These are phyloP conservation scores for Eptesicus fuscus DNA, from an alignment of 2,113 vertebrate genomes.

Conservation along the genomic window DNA sequence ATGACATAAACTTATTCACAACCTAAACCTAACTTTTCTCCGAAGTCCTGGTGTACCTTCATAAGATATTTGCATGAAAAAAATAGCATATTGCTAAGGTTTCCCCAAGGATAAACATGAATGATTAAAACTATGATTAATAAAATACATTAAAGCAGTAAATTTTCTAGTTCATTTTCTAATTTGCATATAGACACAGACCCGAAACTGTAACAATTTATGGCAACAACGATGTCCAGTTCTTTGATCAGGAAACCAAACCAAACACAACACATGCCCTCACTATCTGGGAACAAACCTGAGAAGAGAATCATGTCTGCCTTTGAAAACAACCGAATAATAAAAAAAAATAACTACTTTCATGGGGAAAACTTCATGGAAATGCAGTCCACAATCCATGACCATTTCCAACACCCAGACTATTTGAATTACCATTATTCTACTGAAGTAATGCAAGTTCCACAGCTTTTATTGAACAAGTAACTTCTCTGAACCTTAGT, in stretches of 20 bases:
- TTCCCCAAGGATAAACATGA: not conserved
- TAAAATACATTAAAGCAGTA: not conserved
- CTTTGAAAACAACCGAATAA: conserved; percentile 6
- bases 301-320: conserved; percentile 3
- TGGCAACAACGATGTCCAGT: not conserved
- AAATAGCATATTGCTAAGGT: not conserved
- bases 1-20: not conserved
- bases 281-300: not conserved
- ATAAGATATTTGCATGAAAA: not conserved
- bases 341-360: not conserved
- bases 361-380: not conserved
- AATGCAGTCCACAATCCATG: not conserved
- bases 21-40: not conserved
- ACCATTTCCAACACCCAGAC: not conserved
- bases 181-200: not conserved
- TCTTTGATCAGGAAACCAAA: conserved; percentile 16
- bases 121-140: not conserved
- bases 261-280: not conserved
- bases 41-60: not conserved
- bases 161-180: conserved; percentile 7
- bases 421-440: not conserved
- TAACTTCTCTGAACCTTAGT: not conserved
- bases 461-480: not conserved
- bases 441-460: not conserved
- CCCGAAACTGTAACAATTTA: not conserved